phyloP scores from a whole-genome alignment of 2,113 vertebrate species.

The Pterocles gutturalis region DNA sequence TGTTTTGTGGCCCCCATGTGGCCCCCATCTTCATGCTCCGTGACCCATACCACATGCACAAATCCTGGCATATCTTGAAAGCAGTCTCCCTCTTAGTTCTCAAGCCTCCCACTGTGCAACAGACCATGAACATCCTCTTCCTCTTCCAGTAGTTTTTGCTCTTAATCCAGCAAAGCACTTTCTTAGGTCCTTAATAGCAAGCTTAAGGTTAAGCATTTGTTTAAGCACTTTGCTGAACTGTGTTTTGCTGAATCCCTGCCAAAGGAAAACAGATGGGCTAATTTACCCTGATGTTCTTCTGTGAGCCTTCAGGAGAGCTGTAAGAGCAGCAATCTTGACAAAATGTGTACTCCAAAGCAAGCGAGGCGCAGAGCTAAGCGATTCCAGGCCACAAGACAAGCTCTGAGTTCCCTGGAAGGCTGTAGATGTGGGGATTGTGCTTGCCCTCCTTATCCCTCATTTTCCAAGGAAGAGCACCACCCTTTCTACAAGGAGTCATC shows the following conservation, averaged over 20 bases:
- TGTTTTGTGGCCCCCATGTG: not conserved
- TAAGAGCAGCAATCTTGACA: not conserved
- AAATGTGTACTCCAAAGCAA: not conserved
- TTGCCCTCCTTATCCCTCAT: not conserved
- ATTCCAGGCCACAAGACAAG: not conserved
- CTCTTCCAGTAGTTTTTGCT: not conserved
- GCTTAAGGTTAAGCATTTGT: conserved; percentile 31
- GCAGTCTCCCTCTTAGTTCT: not conserved
- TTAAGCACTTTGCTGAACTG: conserved; percentile 2
- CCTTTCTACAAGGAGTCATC: not conserved
- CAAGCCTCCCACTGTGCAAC: not conserved
- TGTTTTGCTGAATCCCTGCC: conserved; percentile 26
- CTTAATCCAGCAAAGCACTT: not conserved
- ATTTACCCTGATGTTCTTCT: conserved; percentile 17
- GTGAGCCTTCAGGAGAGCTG: not conserved
- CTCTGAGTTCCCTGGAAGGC: not conserved
- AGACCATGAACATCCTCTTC: not conserved
- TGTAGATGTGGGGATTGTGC: not conserved
- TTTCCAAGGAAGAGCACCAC: not conserved
- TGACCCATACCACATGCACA: not conserved
- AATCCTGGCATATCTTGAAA: not conserved
- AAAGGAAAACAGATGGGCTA: conserved; percentile 30
- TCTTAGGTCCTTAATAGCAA: conserved; percentile 3
- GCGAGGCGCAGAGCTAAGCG: rapidly evolving
- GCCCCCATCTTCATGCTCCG: not conserved